Evolutionary conservation across 2,113 vertebrate genomes (phyloP), one percentile per base, ranked within the genome.

Genomic region (Phaethon lepturus): DNA sequence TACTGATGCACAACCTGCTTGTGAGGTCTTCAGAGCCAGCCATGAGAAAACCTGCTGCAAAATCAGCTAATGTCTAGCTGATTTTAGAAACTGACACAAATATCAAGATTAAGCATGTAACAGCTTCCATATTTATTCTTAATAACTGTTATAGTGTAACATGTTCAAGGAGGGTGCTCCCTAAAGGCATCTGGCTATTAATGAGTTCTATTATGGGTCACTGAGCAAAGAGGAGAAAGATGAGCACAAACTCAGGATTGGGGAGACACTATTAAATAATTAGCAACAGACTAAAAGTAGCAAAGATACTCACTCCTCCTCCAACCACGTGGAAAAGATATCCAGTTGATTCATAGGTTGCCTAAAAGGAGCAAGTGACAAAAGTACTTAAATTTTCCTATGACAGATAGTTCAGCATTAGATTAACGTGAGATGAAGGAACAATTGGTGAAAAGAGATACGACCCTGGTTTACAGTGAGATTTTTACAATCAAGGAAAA

Each of bases 81-180:
- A 78, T 81, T 86, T 96, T 89, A 81, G 35, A 87, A 79, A 49
- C 44, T 81, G 25, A 24, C 28, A 77, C 77, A 96, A 87, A 75
- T 89, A 89, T 52, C 64, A 68, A 13, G 23, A 66, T 49, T 94
- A 69, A 92, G 23, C 7, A 33, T 33, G 22, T 29, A 91, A 74
- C 0, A 1, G 23, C 40, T 87, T 93, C 60, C 47, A 94, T 93
- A 87, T 71, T 3, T 52, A 55, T 75, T 85, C 68, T 95, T 96
- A 95, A 93, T 91, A 94, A 75, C 47, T 63, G 28, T 18, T 87
- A 15, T 38, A 63, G 28, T 44, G 8, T 47, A 91, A 81, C 19
- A 4, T 60, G 14, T 86, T 82, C 78, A 92, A 94, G 78, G 26
- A 88, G 8, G 13, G 14, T 79, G 66, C 45, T 93, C 79, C 74